Conservation (phyloP, 1,140 invertebrate species). For the Schlechtendalia chinensis region DNA sequence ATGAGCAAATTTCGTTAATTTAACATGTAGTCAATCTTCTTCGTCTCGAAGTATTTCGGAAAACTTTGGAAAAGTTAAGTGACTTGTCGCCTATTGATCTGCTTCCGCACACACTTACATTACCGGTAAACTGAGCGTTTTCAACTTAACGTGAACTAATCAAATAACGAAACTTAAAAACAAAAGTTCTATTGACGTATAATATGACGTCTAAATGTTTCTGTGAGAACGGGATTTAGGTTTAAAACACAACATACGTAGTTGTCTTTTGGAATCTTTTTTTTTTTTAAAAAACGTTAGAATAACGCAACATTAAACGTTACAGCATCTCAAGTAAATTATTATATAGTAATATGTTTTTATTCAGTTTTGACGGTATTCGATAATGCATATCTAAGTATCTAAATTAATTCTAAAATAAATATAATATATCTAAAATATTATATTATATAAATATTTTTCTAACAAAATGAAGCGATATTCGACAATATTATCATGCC, state of each 20-base stretch:
- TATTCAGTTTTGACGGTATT: too few relatives aligned
- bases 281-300: too few relatives aligned
- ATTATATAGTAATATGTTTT: too few relatives aligned
- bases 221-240: not conserved
- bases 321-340: too few relatives aligned
- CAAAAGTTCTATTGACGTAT: slow-evolving; percentile 5
- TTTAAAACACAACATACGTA: not conserved
- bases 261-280: not conserved
- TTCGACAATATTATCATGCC: too few relatives aligned
- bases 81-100: not conserved
- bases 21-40: not conserved
- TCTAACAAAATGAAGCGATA: too few relatives aligned
- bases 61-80: slow-evolving; percentile 17
- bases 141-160: not conserved
- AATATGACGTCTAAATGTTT: not conserved
- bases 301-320: too few relatives aligned
- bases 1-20: not conserved
- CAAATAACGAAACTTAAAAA: slow-evolving; percentile 34
- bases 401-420: too few relatives aligned
- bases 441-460: too few relatives aligned
- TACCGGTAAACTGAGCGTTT: slow-evolving; percentile 8
- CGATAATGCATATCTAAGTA: too few relatives aligned
- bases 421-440: too few relatives aligned
- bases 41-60: not conserved
- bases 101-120: not conserved